Evolutionary conservation across 2,888 invertebrate species (phyloP).

Genomic region (Ophioninae sp.): DNA sequence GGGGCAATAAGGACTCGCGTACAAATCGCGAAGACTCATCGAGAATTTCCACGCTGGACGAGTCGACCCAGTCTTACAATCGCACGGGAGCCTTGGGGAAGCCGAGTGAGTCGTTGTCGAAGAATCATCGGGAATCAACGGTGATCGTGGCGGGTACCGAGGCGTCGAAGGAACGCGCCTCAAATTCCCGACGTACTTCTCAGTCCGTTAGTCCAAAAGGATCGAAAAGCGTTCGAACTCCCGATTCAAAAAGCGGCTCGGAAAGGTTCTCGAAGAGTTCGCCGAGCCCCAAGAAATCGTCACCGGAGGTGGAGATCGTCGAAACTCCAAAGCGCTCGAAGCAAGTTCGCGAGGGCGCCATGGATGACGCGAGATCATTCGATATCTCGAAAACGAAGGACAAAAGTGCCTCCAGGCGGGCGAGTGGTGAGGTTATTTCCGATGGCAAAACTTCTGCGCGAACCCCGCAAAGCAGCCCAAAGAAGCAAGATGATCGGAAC

Average conservation of each 20-base stretch:
- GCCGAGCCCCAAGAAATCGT: not conserved
- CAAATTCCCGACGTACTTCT: not conserved
- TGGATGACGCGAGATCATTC: too few relatives aligned
- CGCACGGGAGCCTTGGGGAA: not conserved
- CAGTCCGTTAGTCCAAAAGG: not conserved
- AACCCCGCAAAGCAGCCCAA: not conserved
- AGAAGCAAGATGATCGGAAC: not conserved
- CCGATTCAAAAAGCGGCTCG: not conserved
- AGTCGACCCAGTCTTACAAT: not conserved
- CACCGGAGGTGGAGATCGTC: slow-evolving; percentile 25
- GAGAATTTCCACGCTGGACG: not conserved
- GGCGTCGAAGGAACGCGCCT: not conserved
- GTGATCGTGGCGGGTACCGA: not conserved
- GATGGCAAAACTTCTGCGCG: not conserved
- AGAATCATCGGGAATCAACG: not conserved
- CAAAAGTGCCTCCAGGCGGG: not conserved
- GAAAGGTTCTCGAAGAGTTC: not conserved
- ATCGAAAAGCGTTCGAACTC: not conserved
- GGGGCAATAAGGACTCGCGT: not conserved
- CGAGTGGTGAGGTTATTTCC: not conserved
- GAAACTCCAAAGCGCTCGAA: not conserved
- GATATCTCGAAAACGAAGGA: not conserved
- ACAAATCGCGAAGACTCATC: not conserved
- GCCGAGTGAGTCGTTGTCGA: not conserved
- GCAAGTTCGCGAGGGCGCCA: not conserved